Base-by-base conservation (phyloP, 2,113 vertebrate species). In the Callionymus lyra region DNA sequence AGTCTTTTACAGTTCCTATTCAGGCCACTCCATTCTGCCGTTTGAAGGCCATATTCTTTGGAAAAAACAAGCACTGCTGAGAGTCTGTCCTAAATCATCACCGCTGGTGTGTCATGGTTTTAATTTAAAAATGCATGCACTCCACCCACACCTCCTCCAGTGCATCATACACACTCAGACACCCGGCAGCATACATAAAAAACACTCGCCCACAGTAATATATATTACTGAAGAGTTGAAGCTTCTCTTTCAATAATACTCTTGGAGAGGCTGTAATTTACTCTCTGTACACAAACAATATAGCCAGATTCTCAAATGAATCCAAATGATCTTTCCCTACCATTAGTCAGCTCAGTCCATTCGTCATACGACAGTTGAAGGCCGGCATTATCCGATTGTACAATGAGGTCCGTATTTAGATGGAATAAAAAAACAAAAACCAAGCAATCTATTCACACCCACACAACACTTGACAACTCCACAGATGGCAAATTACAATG, bases 111-210 rank as follows among this genome's bases (percentile, higher is more conserved):
- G 70, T 72, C 72, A 70, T 78, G 75, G 68, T 74, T 78, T 76
- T 65, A 72, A 74, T 81, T 74, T 68, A 74, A 74, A 74, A 76
- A 76, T 81, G 75, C 68, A 76, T 57, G 58, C 40, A 49, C 65
- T 65, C 65, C 70, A 65, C 67, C 69, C 60, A 76, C 67, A 65
- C 65, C 12, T 31, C 57, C 35, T 47, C 63, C 44, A 58, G 39
- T 57, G 36, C 17, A 48, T 38, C 19, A 27, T 41, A 56, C 9
- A 33, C 15, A 15, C 15, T 16, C 41, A 44, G 21, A 31, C 31
- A 13, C 41, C 47, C 15, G 45, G 32, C 45, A 41, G 48, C 39
- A 57, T 15, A 14, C 31, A 57, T 37, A 47, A 17, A 44, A 43
- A 44, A 35, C n/a, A 49, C 46, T 53, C 34, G 51, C 18, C 42